A percentile compares a stretch with the other conserved stretches of the same genome.
phyloP scores from a whole-genome alignment of 2,888 invertebrate species.

The Cenopis cana region DNA sequence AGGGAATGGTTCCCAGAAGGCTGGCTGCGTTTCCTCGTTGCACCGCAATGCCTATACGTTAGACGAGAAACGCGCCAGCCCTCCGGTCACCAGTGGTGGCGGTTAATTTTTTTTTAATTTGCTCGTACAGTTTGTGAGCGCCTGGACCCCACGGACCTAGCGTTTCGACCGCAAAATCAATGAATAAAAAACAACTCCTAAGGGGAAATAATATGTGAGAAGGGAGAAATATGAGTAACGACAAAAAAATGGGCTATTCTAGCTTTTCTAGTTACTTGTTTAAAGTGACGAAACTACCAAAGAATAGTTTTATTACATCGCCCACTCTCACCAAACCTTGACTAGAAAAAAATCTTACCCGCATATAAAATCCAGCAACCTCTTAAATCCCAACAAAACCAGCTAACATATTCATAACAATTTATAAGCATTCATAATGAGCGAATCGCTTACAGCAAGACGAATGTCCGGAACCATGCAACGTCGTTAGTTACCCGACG shows the following conservation, averaged over 20 bases:
- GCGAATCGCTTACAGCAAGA: conserved; percentile 44
- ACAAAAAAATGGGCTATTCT: not conserved
- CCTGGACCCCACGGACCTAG: no score
- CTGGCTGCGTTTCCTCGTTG: no score
- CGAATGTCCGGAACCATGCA: conserved; percentile 41
- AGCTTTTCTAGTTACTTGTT: not conserved
- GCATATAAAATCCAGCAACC: conserved; percentile 2
- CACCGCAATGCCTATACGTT: no score
- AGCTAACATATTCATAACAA: conserved; percentile 42
- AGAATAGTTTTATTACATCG: not conserved
- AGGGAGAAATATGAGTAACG: not conserved
- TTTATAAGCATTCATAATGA: conserved; percentile 44
- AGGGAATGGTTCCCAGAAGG: no score
- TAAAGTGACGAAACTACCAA: not conserved
- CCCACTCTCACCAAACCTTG: not conserved
- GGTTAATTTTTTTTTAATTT: no score
- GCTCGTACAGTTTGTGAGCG: no score
- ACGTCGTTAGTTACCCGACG: conserved; percentile 31
- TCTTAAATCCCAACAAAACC: conserved; percentile 12
- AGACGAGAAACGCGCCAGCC: no score
- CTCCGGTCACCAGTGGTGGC: no score
- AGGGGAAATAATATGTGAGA: no score
- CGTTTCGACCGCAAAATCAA: no score
- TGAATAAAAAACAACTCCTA: no score
- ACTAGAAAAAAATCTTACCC: not conserved